Percentiles rank a stretch among this genome's conserved stretches.
Evolutionary conservation across 2,113 vertebrate genomes (phyloP).

Genomic region (Jaculus jaculus): DNA sequence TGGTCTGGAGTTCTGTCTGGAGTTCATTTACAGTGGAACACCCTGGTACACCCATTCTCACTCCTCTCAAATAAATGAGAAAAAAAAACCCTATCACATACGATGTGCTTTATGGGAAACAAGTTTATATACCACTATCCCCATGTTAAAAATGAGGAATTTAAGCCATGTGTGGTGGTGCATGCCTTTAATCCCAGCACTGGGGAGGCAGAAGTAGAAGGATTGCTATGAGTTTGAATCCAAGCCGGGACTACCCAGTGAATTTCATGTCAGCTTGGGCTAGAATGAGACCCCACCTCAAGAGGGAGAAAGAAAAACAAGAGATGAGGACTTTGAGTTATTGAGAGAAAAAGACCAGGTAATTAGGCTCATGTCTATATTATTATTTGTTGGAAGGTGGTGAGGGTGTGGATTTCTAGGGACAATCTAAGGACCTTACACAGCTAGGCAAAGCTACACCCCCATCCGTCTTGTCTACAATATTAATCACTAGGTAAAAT

Average conservation of each 20-base stretch:
- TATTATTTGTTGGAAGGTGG: background rate
- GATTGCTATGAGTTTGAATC: too few species aligned
- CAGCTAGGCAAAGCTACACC: background rate
- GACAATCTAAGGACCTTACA: background rate
- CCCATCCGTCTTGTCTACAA: background rate
- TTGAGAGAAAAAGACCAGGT: background rate
- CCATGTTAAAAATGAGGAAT: constrained; percentile 5
- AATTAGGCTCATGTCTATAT: background rate
- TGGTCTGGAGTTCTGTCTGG: too few species aligned
- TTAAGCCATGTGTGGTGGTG: background rate
- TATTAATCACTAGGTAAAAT: background rate
- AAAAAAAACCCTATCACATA: too few species aligned
- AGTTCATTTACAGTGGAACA: too few species aligned
- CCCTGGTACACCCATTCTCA: too few species aligned
- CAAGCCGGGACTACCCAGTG: too few species aligned
- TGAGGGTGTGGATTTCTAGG: background rate
- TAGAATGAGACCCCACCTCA: too few species aligned
- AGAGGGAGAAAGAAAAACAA: background rate
- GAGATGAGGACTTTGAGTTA: background rate
- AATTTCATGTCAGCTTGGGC: too few species aligned
- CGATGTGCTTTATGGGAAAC: background rate
- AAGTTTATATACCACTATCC: background rate
- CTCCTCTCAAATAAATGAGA: too few species aligned
- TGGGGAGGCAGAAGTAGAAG: too few species aligned
- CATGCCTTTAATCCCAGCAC: too few species aligned